Evolutionary conservation across 2,888 invertebrate species (phyloP).

Genomic region (Acronicta psi): DNA sequence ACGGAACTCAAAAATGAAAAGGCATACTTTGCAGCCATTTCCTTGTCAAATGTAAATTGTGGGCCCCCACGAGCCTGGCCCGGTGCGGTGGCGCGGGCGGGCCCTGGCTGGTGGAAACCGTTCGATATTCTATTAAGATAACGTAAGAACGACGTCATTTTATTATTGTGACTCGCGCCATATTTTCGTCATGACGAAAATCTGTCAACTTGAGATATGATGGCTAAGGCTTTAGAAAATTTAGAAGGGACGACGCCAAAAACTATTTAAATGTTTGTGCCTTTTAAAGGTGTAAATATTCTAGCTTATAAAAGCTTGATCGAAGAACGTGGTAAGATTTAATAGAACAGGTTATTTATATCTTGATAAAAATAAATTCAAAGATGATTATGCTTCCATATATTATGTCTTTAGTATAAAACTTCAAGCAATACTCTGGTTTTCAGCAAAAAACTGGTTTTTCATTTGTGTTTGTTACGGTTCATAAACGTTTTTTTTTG

Average conservation of each 20-base stretch:
- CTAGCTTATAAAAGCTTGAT: no score
- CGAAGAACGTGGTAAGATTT: no score
- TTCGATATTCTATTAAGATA: constrained; percentile 87
- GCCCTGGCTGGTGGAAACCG: constrained; percentile 26
- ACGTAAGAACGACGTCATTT: constrained; percentile 61
- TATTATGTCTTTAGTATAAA: no score
- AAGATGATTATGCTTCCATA: no score
- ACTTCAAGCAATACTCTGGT: no score
- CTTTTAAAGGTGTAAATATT: no score
- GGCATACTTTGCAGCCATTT: constrained; percentile 44
- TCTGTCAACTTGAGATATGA: constrained; percentile 81
- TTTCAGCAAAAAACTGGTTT: no score
- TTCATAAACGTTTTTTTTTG: no score
- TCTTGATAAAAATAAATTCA: no score
- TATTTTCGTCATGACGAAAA: constrained; percentile 79
- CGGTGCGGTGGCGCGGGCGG: no score
- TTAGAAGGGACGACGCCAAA: constrained; percentile 26
- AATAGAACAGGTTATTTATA: no score
- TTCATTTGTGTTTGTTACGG: no score
- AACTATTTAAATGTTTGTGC: background rate
- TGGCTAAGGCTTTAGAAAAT: constrained; percentile 7
- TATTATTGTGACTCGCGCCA: constrained; percentile 72
- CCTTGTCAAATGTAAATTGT: constrained; percentile 58
- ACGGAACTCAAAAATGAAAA: constrained; percentile 55
- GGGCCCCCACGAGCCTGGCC: constrained; percentile 22